Percentiles rank a stretch among this genome's conserved stretches.
These are phyloP conservation scores for Menidia beryllina DNA, from an alignment of 2,113 vertebrate genomes.

Conservation along the genomic window DNA sequence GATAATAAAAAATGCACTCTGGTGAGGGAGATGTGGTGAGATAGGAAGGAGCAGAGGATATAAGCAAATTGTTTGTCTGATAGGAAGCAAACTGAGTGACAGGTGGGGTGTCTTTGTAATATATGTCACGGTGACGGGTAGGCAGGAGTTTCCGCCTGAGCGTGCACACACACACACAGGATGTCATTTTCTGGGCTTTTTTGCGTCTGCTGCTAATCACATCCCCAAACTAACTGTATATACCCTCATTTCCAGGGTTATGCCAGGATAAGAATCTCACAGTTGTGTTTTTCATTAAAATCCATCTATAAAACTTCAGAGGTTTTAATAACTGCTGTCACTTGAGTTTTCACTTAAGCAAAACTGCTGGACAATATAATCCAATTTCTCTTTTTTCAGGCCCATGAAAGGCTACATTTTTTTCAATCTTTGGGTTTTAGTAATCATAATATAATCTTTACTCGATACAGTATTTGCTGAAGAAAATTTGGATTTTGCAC, in stretches of 20 bases:
- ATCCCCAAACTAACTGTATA: no score
- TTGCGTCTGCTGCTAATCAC: no score
- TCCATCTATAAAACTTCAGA: no score
- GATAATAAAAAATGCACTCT: background rate
- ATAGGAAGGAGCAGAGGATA: constrained; percentile 9
- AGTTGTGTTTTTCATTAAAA: no score
- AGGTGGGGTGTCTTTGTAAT: constrained; percentile 17
- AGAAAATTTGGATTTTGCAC: no score
- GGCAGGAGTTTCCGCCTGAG: no score
- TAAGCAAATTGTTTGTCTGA: constrained; percentile 28
- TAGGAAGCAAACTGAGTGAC: constrained; percentile 26
- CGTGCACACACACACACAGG: background rate
- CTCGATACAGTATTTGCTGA: no score
- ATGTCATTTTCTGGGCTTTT: background rate
- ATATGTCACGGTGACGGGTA: background rate
- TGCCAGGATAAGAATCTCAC: background rate
- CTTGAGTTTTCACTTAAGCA: background rate
- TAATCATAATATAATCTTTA: background rate
- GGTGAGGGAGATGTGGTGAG: constrained; percentile 33
- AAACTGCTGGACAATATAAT: background rate
- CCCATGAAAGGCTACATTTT: background rate
- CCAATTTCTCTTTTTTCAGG: background rate
- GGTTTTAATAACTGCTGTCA: no score
- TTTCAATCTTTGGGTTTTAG: background rate
- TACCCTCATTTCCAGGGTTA: background rate